A percentile compares a stretch with the other conserved stretches of the same genome.
Conservation (phyloP, 2,888 invertebrate genomes). For the Schrankia costaestrigalis region DNA sequence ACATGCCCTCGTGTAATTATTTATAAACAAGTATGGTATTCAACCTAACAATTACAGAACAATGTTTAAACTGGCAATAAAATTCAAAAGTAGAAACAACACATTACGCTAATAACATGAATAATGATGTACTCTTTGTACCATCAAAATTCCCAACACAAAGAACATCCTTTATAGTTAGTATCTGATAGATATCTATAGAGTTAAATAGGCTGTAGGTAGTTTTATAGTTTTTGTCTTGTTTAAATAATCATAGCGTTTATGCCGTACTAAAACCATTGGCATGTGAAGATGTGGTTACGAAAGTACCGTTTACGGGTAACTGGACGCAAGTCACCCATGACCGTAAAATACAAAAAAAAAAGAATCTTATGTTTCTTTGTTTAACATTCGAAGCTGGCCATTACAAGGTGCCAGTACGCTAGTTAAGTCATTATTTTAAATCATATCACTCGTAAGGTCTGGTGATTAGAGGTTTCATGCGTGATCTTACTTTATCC, state of each 20-base stretch:
- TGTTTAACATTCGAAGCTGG: slow-evolving; percentile 30
- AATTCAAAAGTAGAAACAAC: slow-evolving; percentile 20
- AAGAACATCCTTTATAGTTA: slow-evolving; percentile 19
- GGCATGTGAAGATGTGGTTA: slow-evolving; percentile 39
- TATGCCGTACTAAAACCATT: slow-evolving; percentile 36
- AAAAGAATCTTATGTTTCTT: slow-evolving; percentile 33
- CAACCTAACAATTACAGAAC: too few relatives aligned
- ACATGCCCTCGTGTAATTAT: too few relatives aligned
- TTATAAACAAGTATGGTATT: too few relatives aligned
- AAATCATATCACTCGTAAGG: slow-evolving; percentile 18
- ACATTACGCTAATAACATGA: slow-evolving; percentile 14
- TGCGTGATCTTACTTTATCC: too few relatives aligned
- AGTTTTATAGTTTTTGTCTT: slow-evolving; percentile 28
- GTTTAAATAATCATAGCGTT: slow-evolving; percentile 32
- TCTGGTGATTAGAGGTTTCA: slow-evolving; percentile 8
- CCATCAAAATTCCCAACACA: slow-evolving; percentile 19
- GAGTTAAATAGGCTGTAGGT: slow-evolving; percentile 23
- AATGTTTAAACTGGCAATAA: slow-evolving; percentile 6
- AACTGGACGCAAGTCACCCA: slow-evolving; percentile 39
- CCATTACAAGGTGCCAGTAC: slow-evolving; percentile 36
- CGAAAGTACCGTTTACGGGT: slow-evolving; percentile 30
- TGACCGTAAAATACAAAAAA: slow-evolving; percentile 30
- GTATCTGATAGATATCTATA: slow-evolving; percentile 25
- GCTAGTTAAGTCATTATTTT: slow-evolving; percentile 44
- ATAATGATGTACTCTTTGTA: slow-evolving; percentile 17